Base-by-base conservation (phyloP, 2,113 vertebrate species). In the Morone chrysops region DNA sequence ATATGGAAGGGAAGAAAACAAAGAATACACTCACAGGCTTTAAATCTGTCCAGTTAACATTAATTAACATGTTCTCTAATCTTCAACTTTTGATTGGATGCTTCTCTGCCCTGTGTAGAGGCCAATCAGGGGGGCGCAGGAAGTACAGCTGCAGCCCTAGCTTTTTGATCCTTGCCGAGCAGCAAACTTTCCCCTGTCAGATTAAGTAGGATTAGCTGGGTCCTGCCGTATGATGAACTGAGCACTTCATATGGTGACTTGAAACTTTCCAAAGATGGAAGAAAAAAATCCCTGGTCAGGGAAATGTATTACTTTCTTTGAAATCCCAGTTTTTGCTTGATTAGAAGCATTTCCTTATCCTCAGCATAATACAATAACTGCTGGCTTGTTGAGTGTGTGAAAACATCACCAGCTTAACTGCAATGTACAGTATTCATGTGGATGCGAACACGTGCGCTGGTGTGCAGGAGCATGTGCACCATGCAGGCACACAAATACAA, bases 31-130 rank as follows among this genome's bases (percentile, higher is more conserved):
- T 68, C 0, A 10, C 13, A 65, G 40, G 18, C 57, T 69, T 45
- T 74, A 62, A 70, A 67, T 74, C 59, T 96, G 92, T 94, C 94
- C 86, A 96, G 95, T 97, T 94, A 67, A n/a, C 75, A 59, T 36
- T 51, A 67, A 97, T 97, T 97, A 97, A 95, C 90, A 83, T 75
- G 80, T 82, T 76, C 91, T 90, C 82, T 94, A 87, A 90, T 90
- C 83, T 94, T 90, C 84, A 93, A 90, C 93, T 83, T 84, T 90
- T 93, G 94, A 96, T 94, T 95, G 95, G 95, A 91, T 94, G 91
- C 88, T 79, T 82, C 77, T 90, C 80, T 92, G 93, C 92, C 86
- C 70, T 81, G 81, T 78, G 73, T 67, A 77, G 87, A 90, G 91
- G 89, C 90, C 91, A 90, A 82, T 90, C 75, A 57, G 57, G 75